Evolutionary conservation across 2,113 vertebrate genomes (phyloP).

Genomic region (Sylvia atricapilla): DNA sequence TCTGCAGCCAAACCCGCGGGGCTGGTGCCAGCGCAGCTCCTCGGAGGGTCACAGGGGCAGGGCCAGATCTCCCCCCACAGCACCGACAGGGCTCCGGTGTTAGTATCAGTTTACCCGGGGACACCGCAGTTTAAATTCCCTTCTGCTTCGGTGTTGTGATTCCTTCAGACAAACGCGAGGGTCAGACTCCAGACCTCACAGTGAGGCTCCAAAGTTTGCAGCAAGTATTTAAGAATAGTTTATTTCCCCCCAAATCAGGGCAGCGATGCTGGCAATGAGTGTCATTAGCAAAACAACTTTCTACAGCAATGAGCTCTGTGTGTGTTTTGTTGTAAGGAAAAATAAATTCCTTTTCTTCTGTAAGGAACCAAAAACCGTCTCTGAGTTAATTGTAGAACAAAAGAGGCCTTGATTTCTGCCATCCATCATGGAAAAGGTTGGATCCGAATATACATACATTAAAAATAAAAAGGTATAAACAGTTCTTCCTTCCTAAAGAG

Average conservation of each 20-base stretch:
- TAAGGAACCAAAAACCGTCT: not conserved
- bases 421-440: not conserved
- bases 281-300: not conserved
- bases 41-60: not conserved
- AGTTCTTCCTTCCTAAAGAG: constrained; percentile 12
- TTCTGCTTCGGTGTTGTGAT: fast-evolving
- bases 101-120: not conserved
- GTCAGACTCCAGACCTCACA: not conserved
- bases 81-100: not conserved
- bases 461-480: constrained; percentile 42
- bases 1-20: not conserved
- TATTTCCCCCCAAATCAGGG: not conserved
- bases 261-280: not conserved
- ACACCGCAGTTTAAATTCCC: not conserved
- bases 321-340: not conserved
- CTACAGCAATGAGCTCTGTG: not conserved
- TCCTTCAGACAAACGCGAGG: not conserved
- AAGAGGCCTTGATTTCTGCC: not conserved
- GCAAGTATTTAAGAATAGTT: not conserved
- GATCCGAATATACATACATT: not conserved
- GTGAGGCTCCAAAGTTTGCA: not conserved
- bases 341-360: not conserved
- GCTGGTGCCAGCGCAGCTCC: not conserved
- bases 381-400: not conserved
- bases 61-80: not conserved